Base-by-base conservation (phyloP, 2,888 invertebrate species). In the Chymomyza procnemis region DNA sequence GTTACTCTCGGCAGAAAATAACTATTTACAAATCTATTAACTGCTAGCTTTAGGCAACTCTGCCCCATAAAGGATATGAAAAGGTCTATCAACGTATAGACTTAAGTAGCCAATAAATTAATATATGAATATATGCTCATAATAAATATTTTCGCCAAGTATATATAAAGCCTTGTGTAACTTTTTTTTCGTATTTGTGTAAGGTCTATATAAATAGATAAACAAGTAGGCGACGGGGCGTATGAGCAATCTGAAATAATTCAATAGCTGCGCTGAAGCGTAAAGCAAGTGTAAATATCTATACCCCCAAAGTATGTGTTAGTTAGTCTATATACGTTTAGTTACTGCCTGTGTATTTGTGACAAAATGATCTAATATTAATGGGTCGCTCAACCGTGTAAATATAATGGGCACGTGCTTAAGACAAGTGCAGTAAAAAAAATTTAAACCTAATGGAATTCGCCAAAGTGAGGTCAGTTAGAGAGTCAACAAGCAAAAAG, bases 381-480 rank as follows among this genome's bases (percentile, higher is more conserved):
- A 41, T 41, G 34, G 34, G 34, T 41, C 54, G 54, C 54, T 54
- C 54, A 54, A 21, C 54, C 54, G 54, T 21, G 54, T 21, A 54
- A 54, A 54, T 14, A 54, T 14, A 21, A 18, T 54, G 48, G 48
- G 54, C 18, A 54, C 54, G 54, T 54, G 54, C 54, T 19, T 12
- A 50, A 50, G 48, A 18, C 16, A 50, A 50, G 48, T 41, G 34
- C 34, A 41, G 12, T 41, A 41, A 41, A 41, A 41, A n/a, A 12
- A 12, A 12, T 41, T 26, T 41, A 12, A 41, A 41, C 5, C 34
- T 12, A 41, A 41, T 12, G 12, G 34, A 41, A 41, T 41, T 41
- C 34, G 34, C 34, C 34, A 41, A 41, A 41, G 34, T 41, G 34
- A 41, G 34, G 34, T 41, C 34, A 41, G 34, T 41, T 12, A 12